phyloP scores from a whole-genome alignment of 2,888 invertebrate genomes.

The Cylindroiulus punctatus region DNA sequence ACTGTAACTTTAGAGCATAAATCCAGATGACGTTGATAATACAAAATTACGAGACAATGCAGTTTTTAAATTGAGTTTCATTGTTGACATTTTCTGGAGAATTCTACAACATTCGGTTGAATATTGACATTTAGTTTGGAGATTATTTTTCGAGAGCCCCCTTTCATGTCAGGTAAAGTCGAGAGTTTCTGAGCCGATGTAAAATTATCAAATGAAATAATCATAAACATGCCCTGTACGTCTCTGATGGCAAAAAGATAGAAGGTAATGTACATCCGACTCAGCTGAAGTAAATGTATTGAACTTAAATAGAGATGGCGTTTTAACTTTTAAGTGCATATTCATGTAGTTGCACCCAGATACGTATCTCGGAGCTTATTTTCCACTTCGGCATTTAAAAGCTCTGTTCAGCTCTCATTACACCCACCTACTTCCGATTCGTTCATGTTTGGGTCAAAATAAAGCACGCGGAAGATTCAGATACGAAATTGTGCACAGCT shows the following conservation, averaged over 20 bases:
- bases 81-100: not conserved
- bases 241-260: slow-evolving; percentile 41
- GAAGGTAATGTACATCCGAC: slow-evolving; percentile 38
- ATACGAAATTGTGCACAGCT: slow-evolving; percentile 28
- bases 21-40: slow-evolving; percentile 2
- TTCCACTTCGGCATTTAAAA: slow-evolving; percentile 45
- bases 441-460: slow-evolving; percentile 35
- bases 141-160: slow-evolving; percentile 12
- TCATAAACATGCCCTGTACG: slow-evolving; percentile 47
- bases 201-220: slow-evolving; percentile 45
- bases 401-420: slow-evolving; percentile 45
- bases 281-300: slow-evolving; percentile 14
- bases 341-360: slow-evolving; percentile 47
- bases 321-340: slow-evolving; percentile 47
- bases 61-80: slow-evolving; percentile 35
- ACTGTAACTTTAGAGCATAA: not conserved
- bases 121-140: slow-evolving; percentile 15
- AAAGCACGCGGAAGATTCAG: slow-evolving; percentile 43
- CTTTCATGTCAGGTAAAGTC: slow-evolving; percentile 40
- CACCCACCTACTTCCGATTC: slow-evolving; percentile 47
- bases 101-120: not conserved
- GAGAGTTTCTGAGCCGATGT: slow-evolving; percentile 31
- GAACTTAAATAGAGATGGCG: slow-evolving; percentile 45
- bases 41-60: slow-evolving; percentile 21
- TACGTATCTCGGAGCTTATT: slow-evolving; percentile 45